Conservation (phyloP, 2,797 vertebrate genomes). For the Hypotaenidia philippensis region DNA sequence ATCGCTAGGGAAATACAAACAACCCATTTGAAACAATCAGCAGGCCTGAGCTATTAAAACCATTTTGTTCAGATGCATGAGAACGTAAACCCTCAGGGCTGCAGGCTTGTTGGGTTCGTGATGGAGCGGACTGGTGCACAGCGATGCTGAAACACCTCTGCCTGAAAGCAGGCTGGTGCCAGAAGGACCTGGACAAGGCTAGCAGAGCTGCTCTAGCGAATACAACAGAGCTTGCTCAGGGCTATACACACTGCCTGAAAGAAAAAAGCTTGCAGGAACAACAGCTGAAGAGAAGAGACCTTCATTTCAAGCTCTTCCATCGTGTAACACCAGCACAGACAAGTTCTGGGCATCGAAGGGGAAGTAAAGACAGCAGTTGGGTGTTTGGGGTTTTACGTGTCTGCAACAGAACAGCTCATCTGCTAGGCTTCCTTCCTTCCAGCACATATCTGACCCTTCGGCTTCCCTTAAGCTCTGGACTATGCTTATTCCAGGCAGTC, state of each 20-base stretch:
- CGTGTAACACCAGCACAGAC: background rate
- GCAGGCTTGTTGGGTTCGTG: rapidly evolving
- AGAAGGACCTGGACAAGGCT: background rate
- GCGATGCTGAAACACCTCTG: background rate
- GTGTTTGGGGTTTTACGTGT: background rate
- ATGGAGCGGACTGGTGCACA: rapidly evolving
- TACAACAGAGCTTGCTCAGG: background rate
- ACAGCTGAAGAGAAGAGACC: background rate
- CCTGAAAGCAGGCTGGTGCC: background rate
- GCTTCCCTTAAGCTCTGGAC: background rate
- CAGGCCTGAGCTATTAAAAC: background rate
- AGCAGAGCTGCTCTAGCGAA: background rate
- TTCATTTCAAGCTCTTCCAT: background rate
- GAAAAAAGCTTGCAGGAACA: background rate
- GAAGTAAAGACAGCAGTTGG: background rate
- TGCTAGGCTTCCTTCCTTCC: background rate
- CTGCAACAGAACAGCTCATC: background rate
- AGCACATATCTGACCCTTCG: background rate
- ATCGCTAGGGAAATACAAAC: conserved; percentile 84
- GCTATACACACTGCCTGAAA: background rate
- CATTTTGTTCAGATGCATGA: background rate
- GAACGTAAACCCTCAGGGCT: background rate
- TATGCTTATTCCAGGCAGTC: background rate
- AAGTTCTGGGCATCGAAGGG: background rate
- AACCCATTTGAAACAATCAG: background rate